Evolutionary conservation across 2,113 vertebrate genomes (phyloP).

Genomic region (Manacus vitellinus): DNA sequence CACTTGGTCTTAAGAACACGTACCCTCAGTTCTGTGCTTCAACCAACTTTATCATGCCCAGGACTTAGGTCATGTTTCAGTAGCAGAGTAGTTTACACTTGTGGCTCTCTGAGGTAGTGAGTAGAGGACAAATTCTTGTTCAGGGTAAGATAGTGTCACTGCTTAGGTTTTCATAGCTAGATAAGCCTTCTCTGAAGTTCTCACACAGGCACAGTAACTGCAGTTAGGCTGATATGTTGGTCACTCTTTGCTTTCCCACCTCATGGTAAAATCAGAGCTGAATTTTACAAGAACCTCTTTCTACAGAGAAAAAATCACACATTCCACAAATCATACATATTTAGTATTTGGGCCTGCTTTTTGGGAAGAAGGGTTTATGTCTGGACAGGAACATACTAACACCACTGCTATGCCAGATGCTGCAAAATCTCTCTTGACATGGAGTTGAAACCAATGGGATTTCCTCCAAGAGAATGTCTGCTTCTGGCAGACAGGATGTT

Average conservation of each 20-base stretch:
- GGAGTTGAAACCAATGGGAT: neutral
- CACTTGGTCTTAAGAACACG: neutral
- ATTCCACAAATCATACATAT: neutral
- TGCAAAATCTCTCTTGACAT: neutral
- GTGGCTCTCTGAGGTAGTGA: conserved; percentile 47
- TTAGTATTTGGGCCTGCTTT: neutral
- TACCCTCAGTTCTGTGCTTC: neutral
- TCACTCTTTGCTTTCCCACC: neutral
- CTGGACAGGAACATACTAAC: neutral
- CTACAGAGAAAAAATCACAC: neutral
- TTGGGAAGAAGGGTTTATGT: neutral
- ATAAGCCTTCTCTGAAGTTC: neutral
- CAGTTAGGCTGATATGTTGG: neutral
- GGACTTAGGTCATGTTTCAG: neutral
- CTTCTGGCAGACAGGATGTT: neutral
- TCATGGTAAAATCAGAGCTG: neutral
- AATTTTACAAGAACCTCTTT: neutral
- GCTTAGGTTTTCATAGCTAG: neutral
- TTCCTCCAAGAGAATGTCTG: neutral
- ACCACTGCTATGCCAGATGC: neutral
- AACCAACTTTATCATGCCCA: neutral
- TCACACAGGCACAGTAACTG: neutral
- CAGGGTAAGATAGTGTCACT: neutral
- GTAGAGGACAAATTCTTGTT: neutral
- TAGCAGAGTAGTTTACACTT: neutral